These are phyloP conservation scores for Pygmarrhopalites habei DNA, from an alignment of 1,140 invertebrate species.

Conservation along the genomic window DNA sequence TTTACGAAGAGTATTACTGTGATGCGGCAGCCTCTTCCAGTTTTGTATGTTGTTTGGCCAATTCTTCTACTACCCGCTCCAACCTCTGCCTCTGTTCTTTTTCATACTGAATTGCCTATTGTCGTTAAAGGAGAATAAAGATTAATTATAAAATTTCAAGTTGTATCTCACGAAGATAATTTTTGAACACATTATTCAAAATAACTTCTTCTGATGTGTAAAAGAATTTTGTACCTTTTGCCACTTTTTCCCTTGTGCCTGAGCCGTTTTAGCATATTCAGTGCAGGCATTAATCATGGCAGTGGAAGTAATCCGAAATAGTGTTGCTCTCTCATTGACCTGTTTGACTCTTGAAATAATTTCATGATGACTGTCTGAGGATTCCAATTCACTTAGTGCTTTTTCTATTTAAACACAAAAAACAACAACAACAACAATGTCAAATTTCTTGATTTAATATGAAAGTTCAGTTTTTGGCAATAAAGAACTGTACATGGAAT, in stretches of 20 bases:
- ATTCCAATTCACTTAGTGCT: constrained; percentile 73
- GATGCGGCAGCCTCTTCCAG: constrained; percentile 72
- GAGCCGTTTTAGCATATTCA: constrained; percentile 80
- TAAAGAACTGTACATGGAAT: no score
- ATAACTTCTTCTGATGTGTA: no score
- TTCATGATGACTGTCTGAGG: constrained; percentile 52
- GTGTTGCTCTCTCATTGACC: constrained; percentile 79
- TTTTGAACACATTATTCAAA: no score
- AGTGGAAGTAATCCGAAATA: constrained; percentile 88
- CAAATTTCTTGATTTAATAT: no score
- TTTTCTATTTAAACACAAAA: constrained; percentile 34
- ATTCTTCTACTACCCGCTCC: constrained; percentile 94
- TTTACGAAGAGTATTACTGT: not conserved
- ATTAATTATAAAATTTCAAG: no score
- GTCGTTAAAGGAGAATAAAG: no score
- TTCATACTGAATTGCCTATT: constrained; percentile 84
- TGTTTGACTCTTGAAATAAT: constrained; percentile 56
- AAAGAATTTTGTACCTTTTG: no score
- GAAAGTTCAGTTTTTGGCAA: no score
- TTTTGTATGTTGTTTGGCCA: constrained; percentile 91
- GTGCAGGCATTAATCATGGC: constrained; percentile 92
- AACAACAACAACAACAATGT: constrained; percentile 22
- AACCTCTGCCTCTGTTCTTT: constrained; percentile 86
- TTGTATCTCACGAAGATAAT: no score
- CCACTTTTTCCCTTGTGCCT: constrained; percentile 81